Evolutionary conservation across 2,888 invertebrate genomes (phyloP).

Genomic region (Nephrotoma guestfalica): DNA sequence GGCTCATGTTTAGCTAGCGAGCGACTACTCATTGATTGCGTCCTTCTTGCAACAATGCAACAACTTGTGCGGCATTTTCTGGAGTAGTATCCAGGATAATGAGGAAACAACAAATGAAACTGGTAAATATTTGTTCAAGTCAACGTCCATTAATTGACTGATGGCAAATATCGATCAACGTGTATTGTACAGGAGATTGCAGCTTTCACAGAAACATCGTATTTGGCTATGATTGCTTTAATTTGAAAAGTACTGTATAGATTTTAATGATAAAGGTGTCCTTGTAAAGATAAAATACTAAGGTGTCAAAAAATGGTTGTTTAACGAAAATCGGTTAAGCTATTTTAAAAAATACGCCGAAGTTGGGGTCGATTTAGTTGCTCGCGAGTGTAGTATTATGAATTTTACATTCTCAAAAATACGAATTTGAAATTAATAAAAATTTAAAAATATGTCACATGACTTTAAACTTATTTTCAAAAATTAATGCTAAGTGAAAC

Average conservation of each 20-base stretch:
- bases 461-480: too few species aligned
- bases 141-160: background rate
- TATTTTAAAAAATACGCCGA: background rate
- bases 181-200: background rate
- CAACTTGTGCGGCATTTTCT: background rate
- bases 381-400: too few species aligned
- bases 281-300: background rate
- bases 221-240: background rate
- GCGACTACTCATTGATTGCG: background rate
- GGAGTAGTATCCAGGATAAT: background rate
- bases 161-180: background rate
- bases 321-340: background rate
- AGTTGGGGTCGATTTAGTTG: background rate
- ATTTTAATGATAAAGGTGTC: background rate
- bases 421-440: too few species aligned
- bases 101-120: too few species aligned
- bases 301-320: background rate
- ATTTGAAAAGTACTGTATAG: background rate
- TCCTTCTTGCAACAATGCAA: background rate
- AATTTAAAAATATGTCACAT: too few species aligned
- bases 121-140: background rate
- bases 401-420: too few species aligned
- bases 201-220: background rate
- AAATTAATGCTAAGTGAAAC: too few species aligned
- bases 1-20: too few species aligned